Evolutionary conservation across 2,113 vertebrate species (phyloP).

Genomic region (Phodopus roborovskii): DNA sequence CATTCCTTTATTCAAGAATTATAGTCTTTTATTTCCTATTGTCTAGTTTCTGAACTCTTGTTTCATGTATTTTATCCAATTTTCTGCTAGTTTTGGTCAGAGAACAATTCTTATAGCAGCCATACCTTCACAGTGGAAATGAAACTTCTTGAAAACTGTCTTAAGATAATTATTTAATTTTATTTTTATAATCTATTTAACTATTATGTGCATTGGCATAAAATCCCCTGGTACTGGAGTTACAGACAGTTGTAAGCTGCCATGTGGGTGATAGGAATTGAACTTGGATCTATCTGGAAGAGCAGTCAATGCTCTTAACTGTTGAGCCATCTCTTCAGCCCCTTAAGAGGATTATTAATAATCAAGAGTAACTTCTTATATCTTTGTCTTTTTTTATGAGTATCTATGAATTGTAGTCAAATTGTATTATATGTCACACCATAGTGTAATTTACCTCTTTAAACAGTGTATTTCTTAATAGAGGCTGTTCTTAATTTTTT

Average conservation of each 20-base stretch:
- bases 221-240: not conserved
- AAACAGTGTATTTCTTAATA: slow-evolving; percentile 7
- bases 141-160: not conserved
- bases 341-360: slow-evolving; percentile 11
- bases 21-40: not conserved
- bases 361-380: not conserved
- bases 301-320: not conserved
- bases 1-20: not conserved
- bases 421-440: not conserved
- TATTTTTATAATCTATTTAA: not conserved
- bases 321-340: not conserved
- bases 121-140: not conserved
- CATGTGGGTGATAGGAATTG: not conserved
- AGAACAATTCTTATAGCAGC: not conserved
- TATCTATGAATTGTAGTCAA: slow-evolving; percentile 8
- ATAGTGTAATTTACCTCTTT: not conserved
- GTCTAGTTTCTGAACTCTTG: not conserved
- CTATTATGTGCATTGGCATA: not conserved
- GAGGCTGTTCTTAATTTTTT: not conserved
- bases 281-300: not conserved
- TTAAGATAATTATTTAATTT: slow-evolving; percentile 21
- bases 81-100: not conserved
- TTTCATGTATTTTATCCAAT: not conserved
- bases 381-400: slow-evolving; percentile 19
- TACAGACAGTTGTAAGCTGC: not conserved